A percentile compares a stretch with the other conserved stretches of the same genome.
Evolutionary conservation across 1,140 invertebrate species (phyloP).

Genomic region (Eulimnadia texana): DNA sequence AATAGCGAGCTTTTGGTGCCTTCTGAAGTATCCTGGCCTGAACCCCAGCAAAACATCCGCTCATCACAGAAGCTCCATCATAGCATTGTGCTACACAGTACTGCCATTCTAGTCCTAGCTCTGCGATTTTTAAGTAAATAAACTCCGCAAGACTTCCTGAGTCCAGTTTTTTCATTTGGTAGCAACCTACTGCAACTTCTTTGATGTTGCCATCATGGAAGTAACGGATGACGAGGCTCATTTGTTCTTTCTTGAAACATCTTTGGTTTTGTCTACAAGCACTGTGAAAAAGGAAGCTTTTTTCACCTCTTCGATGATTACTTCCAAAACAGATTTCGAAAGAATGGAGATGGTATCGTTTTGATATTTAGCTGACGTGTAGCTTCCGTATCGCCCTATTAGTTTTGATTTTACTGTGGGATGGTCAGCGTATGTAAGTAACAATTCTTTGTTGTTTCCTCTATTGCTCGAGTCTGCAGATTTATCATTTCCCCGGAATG

Average conservation of each 20-base stretch:
- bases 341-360: background rate
- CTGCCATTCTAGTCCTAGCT: background rate
- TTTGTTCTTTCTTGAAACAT: background rate
- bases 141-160: background rate
- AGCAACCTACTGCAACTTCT: background rate
- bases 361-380: background rate
- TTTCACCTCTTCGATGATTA: background rate
- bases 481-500: background rate
- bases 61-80: background rate
- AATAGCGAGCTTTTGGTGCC: background rate
- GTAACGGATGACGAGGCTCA: background rate
- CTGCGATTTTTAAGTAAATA: background rate
- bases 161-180: background rate
- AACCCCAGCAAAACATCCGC: background rate
- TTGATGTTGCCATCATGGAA: background rate
- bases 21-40: background rate
- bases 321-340: background rate
- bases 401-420: background rate
- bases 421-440: background rate
- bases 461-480: background rate
- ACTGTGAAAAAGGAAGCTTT: background rate
- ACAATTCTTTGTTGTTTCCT: background rate
- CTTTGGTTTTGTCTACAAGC: background rate
- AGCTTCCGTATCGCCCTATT: background rate
- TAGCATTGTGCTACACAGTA: background rate